Evolutionary conservation across 2,888 invertebrate species (phyloP).

Genomic region (Thysanoteuthis rhombus): DNA sequence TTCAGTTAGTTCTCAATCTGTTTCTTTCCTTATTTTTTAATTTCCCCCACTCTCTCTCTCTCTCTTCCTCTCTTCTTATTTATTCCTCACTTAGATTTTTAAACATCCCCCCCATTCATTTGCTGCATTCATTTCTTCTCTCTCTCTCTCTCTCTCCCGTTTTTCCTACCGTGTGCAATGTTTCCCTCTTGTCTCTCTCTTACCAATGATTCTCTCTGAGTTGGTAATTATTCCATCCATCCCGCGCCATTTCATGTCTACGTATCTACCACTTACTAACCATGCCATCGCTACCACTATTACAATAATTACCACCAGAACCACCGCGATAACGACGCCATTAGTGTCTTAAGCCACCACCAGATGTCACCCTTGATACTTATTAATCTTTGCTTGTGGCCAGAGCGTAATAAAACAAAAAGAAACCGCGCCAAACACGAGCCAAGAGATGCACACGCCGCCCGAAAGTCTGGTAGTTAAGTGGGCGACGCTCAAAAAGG

Average conservation of each 20-base stretch:
- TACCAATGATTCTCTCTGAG: not conserved
- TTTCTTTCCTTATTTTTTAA: too few relatives aligned
- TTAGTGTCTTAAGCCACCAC: not conserved
- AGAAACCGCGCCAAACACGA: not conserved
- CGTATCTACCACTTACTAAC: not conserved
- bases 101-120: too few relatives aligned
- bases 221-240: not conserved
- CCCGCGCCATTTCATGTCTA: not conserved
- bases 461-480: not conserved
- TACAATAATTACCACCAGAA: not conserved
- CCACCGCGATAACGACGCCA: not conserved
- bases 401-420: not conserved
- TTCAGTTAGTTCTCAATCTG: too few relatives aligned
- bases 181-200: not conserved
- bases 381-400: not conserved
- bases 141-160: too few relatives aligned
- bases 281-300: not conserved
- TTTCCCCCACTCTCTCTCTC: too few relatives aligned
- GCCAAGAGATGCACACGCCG: not conserved
- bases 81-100: too few relatives aligned
- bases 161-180: too few relatives aligned
- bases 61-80: too few relatives aligned
- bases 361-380: conserved; percentile 12
- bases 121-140: too few relatives aligned
- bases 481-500: not conserved